phyloP scores from a whole-genome alignment of 2,888 invertebrate genomes.

The Steinernema carpocapsae region DNA sequence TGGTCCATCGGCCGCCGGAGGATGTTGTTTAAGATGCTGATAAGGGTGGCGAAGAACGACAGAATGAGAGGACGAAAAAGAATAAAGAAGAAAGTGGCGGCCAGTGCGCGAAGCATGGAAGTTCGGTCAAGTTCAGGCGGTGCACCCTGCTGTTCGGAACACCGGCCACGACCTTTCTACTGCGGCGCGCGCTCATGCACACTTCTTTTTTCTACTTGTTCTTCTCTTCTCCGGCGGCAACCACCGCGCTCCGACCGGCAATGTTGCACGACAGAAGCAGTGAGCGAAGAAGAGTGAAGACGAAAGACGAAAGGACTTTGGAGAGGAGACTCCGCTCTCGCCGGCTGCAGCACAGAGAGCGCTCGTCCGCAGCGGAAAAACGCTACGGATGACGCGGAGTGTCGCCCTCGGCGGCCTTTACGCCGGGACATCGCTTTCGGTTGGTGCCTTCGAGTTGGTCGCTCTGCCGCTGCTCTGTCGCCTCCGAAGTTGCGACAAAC shows the following conservation, averaged over 20 bases:
- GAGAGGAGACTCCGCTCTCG: constrained; percentile 19
- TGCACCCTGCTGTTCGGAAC: constrained; percentile 30
- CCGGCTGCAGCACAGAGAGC: constrained; percentile 29
- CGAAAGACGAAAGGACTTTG: not conserved
- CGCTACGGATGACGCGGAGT: constrained; percentile 3
- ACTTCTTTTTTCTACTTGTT: not conserved
- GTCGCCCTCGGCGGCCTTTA: constrained; percentile 25
- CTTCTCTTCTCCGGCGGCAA: too few species aligned
- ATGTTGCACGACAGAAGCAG: constrained; percentile 18
- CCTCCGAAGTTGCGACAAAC: constrained; percentile 22
- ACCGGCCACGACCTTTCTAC: constrained; percentile 16
- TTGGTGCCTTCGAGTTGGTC: constrained; percentile 10
- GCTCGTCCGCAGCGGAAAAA: constrained; percentile 32
- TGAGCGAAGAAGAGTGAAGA: not conserved
- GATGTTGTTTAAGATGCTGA: constrained; percentile 19
- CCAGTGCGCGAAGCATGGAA: constrained; percentile 25
- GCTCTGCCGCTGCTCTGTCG: constrained; percentile 14
- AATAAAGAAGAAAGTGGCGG: not conserved
- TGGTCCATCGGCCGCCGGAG: constrained; percentile 19
- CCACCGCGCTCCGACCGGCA: too few species aligned
- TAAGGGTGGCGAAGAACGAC: constrained; percentile 27
- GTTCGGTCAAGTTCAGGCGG: not conserved
- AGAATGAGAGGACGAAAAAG: constrained; percentile 15
- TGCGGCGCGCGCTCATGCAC: not conserved
- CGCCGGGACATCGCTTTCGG: constrained; percentile 19